These are phyloP conservation scores for Eristalis tenax DNA, from an alignment of 2,888 invertebrate genomes.

Conservation along the genomic window DNA sequence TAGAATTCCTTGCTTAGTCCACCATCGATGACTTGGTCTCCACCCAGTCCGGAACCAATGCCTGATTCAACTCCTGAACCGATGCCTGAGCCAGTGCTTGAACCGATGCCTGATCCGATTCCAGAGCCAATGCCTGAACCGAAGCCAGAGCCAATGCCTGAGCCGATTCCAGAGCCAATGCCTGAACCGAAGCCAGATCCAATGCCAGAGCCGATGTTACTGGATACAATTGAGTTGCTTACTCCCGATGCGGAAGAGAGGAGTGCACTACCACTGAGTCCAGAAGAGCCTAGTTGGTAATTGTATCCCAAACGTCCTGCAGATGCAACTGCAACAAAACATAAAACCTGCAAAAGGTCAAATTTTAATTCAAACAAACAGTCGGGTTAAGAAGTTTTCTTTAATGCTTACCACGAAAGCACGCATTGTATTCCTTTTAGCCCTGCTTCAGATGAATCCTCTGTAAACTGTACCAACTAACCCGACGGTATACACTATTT, in stretches of 20 bases:
- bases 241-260: slow-evolving; percentile 12
- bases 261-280: not conserved
- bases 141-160: slow-evolving; percentile 18
- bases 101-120: slow-evolving; percentile 1
- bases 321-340: slow-evolving; percentile 70
- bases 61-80: slow-evolving; percentile 42
- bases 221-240: not conserved
- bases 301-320: slow-evolving; percentile 75
- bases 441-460: slow-evolving; percentile 8
- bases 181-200: not conserved
- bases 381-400: not conserved
- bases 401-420: slow-evolving; percentile 44
- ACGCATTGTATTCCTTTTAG: slow-evolving; percentile 45
- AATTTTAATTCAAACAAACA: not conserved
- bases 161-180: not conserved
- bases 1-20: slow-evolving; percentile 78
- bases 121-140: slow-evolving; percentile 50
- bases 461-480: slow-evolving; percentile 28
- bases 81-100: slow-evolving; percentile 4
- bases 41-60: slow-evolving; percentile 11
- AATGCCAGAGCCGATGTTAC: not conserved
- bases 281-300: slow-evolving; percentile 63
- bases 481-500: slow-evolving; percentile 36
- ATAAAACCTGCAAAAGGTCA: slow-evolving; percentile 32
- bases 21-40: slow-evolving; percentile 58